Evolutionary conservation across 2,797 vertebrate species (phyloP).

Genomic region (Ibycter americanus): DNA sequence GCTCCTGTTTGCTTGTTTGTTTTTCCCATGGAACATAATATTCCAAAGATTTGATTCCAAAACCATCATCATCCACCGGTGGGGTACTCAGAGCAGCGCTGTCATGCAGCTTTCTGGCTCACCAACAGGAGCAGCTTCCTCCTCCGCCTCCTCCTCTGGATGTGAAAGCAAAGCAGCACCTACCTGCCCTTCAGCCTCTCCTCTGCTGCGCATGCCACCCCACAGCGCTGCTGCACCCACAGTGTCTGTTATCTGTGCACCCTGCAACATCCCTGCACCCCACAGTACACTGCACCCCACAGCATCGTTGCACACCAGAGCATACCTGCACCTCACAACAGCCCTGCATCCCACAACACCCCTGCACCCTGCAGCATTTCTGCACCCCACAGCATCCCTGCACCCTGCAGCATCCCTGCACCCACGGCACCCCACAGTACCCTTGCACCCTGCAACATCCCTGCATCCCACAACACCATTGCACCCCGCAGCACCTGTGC

Average conservation of each 20-base stretch:
- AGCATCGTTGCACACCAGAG: neutral
- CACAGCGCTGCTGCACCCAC: neutral
- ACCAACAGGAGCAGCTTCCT: neutral
- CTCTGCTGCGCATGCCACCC: neutral
- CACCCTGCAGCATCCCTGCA: neutral
- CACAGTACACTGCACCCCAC: too few relatives aligned
- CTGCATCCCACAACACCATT: rapidly evolving
- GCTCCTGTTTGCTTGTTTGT: neutral
- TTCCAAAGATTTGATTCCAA: neutral
- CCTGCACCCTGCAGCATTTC: rapidly evolving
- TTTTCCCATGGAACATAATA: neutral
- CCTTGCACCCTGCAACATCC: rapidly evolving
- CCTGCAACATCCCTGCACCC: neutral
- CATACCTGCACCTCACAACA: too few relatives aligned
- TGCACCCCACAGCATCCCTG: rapidly evolving
- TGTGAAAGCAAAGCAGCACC: neutral
- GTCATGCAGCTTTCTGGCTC: rapidly evolving
- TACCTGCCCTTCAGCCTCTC: neutral
- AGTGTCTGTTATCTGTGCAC: neutral
- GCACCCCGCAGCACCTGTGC: neutral
- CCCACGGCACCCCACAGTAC: too few relatives aligned
- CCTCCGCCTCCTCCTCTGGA: neutral
- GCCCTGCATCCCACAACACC: rapidly evolving
- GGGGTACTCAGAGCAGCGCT: neutral
- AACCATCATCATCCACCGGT: rapidly evolving